A percentile compares a stretch with the other conserved stretches of the same genome.
Evolutionary conservation across 2,113 vertebrate genomes (phyloP).

Genomic region (Phyllostomus hastatus): DNA sequence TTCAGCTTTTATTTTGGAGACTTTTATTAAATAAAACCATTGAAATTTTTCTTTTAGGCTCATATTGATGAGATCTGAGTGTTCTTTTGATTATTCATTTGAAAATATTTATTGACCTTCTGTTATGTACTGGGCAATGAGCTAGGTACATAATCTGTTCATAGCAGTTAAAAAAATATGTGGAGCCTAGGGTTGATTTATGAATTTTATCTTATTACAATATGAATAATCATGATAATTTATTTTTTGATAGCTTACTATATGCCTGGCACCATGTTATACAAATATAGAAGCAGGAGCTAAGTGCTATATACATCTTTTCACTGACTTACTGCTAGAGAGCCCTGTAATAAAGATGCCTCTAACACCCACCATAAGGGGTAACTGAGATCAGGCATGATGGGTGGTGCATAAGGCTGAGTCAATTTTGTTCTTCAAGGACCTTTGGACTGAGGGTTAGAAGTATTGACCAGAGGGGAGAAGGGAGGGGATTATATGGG

Average conservation of each 20-base stretch:
- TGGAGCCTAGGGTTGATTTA: not conserved
- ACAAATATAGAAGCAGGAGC: not conserved
- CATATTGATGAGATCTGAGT: not conserved
- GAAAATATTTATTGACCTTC: not conserved
- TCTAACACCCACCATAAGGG: not conserved
- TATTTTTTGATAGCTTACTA: not conserved
- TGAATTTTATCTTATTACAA: not conserved
- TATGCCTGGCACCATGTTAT: not conserved
- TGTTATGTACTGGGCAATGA: not conserved
- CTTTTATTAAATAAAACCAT: not conserved
- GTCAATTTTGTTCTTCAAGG: not conserved
- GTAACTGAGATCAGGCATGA: not conserved
- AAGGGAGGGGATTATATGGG: too few relatives aligned
- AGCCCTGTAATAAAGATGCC: not conserved
- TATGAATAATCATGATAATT: not conserved
- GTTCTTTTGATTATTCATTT: not conserved
- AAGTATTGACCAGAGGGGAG: not conserved
- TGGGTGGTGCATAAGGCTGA: too few relatives aligned
- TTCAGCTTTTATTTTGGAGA: not conserved
- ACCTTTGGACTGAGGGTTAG: not conserved
- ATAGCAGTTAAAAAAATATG: not conserved
- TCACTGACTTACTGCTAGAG: not conserved
- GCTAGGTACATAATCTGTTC: not conserved
- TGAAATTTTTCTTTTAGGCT: not conserved
- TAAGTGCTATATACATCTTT: not conserved